A percentile compares a stretch with the other conserved stretches of the same genome.
Conservation (phyloP, 2,888 invertebrate genomes). For the Troides oblongomaculatus region DNA sequence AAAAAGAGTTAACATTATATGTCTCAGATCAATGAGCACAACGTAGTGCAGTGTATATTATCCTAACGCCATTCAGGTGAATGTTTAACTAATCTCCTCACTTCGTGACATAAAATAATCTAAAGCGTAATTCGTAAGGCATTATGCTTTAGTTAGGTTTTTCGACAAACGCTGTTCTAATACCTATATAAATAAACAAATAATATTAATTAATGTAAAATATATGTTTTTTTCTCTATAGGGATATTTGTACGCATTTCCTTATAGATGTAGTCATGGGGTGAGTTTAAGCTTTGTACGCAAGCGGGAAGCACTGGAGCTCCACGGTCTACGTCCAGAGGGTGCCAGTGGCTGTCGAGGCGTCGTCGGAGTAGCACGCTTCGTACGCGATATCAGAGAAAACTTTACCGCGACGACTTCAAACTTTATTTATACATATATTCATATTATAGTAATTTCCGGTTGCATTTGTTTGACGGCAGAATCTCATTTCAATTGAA, state of each 20-base stretch:
- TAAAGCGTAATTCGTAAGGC: too few species aligned
- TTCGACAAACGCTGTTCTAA: too few species aligned
- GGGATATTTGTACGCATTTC: background rate
- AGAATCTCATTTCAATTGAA: slow-evolving; percentile 8
- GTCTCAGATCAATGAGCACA: too few species aligned
- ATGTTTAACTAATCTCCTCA: too few species aligned
- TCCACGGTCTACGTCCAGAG: background rate
- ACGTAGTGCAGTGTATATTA: too few species aligned
- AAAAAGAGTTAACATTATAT: too few species aligned
- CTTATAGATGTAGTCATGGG: background rate
- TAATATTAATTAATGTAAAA: too few species aligned
- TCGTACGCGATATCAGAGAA: slow-evolving; percentile 1
- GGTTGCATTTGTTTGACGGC: background rate
- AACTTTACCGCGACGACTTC: slow-evolving; percentile 21
- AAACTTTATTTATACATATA: slow-evolving; percentile 9
- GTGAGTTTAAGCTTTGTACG: slow-evolving; percentile 3
- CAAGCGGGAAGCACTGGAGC: slow-evolving; percentile 13
- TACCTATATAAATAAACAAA: background rate
- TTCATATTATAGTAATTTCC: slow-evolving; percentile 2
- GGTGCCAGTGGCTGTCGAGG: slow-evolving; percentile 14
- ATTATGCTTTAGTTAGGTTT: too few species aligned
- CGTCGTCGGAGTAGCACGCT: slow-evolving; percentile 14
- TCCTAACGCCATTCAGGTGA: too few species aligned
- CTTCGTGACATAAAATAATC: too few species aligned
- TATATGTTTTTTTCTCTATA: background rate